phyloP scores from a whole-genome alignment of 2,113 vertebrate genomes.

The Thymallus thymallus region DNA sequence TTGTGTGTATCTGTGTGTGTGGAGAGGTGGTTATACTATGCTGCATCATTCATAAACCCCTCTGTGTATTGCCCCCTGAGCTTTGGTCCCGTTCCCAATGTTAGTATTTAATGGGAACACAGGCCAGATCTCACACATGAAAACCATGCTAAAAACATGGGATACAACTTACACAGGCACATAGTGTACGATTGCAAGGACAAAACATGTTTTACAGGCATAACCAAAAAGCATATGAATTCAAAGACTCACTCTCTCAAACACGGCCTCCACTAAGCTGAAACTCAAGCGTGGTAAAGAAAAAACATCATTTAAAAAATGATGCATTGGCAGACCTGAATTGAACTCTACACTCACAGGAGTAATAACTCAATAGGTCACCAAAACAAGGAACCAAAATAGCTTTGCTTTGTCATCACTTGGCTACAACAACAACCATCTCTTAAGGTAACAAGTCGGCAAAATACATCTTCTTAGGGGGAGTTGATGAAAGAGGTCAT shows the following conservation, averaged over 20 bases:
- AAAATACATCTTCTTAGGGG: background rate
- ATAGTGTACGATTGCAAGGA: background rate
- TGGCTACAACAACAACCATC: background rate
- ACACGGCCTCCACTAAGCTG: background rate
- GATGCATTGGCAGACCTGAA: background rate
- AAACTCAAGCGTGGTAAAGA: too few species aligned
- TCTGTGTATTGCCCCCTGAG: background rate
- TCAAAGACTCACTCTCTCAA: background rate
- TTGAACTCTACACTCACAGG: background rate
- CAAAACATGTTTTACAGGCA: background rate
- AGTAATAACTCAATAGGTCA: background rate
- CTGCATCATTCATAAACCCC: conserved; percentile 33
- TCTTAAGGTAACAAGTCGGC: background rate
- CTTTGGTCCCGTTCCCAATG: conserved; percentile 5
- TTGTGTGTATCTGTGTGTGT: conserved; percentile 21
- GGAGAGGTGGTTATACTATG: background rate
- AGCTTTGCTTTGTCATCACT: background rate
- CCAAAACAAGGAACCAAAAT: background rate
- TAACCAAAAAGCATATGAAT: background rate
- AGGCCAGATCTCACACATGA: background rate
- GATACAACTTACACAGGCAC: background rate
- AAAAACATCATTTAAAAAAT: background rate
- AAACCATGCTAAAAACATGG: background rate
- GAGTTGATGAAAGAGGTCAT: background rate
- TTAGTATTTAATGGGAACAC: conserved; percentile 3